Evolutionary conservation across 2,113 vertebrate genomes (phyloP), one percentile per base, ranked within the genome.

Genomic region (Aldabrachelys gigantea): DNA sequence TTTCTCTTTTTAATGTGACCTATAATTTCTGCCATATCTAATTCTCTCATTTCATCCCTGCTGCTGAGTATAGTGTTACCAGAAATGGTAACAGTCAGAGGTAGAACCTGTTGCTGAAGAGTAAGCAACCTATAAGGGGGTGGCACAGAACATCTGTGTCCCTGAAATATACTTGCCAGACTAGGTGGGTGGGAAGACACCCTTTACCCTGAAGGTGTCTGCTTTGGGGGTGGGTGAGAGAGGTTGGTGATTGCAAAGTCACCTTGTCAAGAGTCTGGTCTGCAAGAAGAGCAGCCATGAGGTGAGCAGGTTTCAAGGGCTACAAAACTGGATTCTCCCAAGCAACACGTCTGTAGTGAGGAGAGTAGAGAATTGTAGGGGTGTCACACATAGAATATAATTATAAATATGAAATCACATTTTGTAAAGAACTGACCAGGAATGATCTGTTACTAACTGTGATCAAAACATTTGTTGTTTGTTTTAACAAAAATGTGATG

Each of bases 41-140:
- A 53, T 90, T 94, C 49, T 94, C 47, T 96, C 56, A 35, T 93
- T 92, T 92, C 38, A 14, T 89, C 88, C 50, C 72, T 96, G 88
- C 78, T 97, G 44, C 78, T 90, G 56, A 10, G 79, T 91, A 0
- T 2, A 24, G 78, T 22, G 89, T 69, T 19, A 69, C 17, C 88
- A 54, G 87, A 38, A 5, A 31, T 69, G 81, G 59, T 76, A 96
- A 84, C 69, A 86, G 78, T 78, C 35, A 75, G 21, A 62, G 59
- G 17, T 19, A 72, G 75, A 11, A 27, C 35, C 22, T 75, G 22
- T 47, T 87, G 76, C 78, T 89, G 31, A 56, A 85, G 59, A 21
- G 19, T 85, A 41, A 87, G 56, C 44, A 93, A 41, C 11, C 29
- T 85, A 29, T 56, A 0, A 41, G 1, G 52, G 85, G 56, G 16